Percentiles rank a stretch among this genome's conserved stretches.
phyloP scores from a whole-genome alignment of 2,113 vertebrate genomes.

The Urocitellus parryii region DNA sequence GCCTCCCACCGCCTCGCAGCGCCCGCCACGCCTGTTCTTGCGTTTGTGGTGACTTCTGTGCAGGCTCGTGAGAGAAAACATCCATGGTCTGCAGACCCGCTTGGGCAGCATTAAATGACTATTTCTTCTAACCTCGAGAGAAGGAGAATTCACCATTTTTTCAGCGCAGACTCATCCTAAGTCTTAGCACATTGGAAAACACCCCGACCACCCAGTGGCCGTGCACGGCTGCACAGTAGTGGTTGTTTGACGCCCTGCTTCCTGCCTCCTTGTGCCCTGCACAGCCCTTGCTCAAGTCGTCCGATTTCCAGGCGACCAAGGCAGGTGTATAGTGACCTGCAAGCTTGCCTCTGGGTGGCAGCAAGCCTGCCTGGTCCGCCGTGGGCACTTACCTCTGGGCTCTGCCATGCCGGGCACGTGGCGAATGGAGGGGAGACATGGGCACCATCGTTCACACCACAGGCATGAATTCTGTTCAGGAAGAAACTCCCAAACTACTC shows the following conservation, averaged over 20 bases:
- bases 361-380: accelerated
- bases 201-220: not conserved
- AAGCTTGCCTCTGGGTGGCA: not conserved
- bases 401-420: not conserved
- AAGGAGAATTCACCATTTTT: not conserved
- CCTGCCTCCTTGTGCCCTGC: too few relatives aligned
- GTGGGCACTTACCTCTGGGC: not conserved
- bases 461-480: not conserved
- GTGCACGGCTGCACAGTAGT: accelerated
- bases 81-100: accelerated
- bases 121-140: not conserved
- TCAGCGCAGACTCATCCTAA: not conserved
- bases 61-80: not conserved
- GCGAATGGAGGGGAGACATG: accelerated
- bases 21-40: not conserved
- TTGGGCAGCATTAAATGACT: not conserved
- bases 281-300: too few relatives aligned
- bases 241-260: too few relatives aligned
- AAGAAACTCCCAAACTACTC: not conserved
- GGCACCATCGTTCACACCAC: not conserved
- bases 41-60: not conserved
- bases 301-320: too few relatives aligned
- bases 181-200: not conserved
- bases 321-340: accelerated
- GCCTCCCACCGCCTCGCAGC: accelerated